Base-by-base conservation (phyloP, 2,888 invertebrate species). In the Strigamia crassipes region DNA sequence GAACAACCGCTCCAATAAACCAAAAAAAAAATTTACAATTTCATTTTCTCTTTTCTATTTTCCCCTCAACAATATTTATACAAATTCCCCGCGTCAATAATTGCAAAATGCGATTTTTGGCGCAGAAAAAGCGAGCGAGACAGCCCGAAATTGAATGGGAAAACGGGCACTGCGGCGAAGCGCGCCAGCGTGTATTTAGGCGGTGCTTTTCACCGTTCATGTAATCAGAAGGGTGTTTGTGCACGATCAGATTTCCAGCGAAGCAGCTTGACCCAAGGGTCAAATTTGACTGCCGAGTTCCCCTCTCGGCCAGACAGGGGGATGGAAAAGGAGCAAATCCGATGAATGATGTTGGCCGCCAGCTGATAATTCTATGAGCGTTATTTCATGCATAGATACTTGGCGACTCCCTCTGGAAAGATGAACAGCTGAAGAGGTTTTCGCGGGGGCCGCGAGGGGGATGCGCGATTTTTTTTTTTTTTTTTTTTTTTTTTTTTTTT, bases 261-360 rank as follows among this genome's bases (percentile, higher is more conserved):
- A 61, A 23, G 61, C 61, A 61, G 61, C 61, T 79, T 79, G 79
- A 51, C 42, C 79, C 79, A 27, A 27, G 79, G 51, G 79, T 23
- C 79, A 27, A 51, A 34, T 42, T 51, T 51, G 79, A 41, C 34
- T 27, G 46, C 38, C 23, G 79, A 79, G 38, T 13, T 38, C 78
- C 78, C 78, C 78, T 78, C 78, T 38, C 27, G 34, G 78, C 31
- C n/a, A 78, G 78, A 31, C 23, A 23, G 31, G 27, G 27, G 78
- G n/a, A 23, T 38, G 78, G 31, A 31, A 13, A 12, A 27, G 78
- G 23, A 31, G 78, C 38, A 61, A 61, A 61, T 61, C 61, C 61
- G 18, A 61, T 61, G 61, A 61, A 61, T 61, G 61, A 61, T 61
- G 61, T 61, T 61, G 61, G 61, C 61, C 61, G 61, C 61, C 23